Conservation (phyloP, 1,140 invertebrate genomes). For the Drosophila tani region DNA sequence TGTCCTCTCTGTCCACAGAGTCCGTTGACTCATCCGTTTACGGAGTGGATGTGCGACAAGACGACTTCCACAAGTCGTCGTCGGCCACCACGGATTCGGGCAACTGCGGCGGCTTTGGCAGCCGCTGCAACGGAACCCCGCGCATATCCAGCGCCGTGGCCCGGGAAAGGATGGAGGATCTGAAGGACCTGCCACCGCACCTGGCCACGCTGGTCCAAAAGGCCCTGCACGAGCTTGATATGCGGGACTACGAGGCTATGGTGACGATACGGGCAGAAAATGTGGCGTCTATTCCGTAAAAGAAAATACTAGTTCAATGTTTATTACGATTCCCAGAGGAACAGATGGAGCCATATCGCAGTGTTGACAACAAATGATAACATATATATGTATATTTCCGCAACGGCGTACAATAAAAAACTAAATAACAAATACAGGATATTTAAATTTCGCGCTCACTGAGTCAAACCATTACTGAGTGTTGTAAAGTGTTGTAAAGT, state of each 20-base stretch:
- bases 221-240: constrained; percentile 75
- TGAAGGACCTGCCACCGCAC: constrained; percentile 80
- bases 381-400: constrained; percentile 32
- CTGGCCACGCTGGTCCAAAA: constrained; percentile 77
- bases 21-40: constrained; percentile 81
- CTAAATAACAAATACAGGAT: background rate
- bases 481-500: background rate
- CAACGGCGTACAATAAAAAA: constrained; percentile 51
- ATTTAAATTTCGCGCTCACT: background rate
- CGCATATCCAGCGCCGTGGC: constrained; percentile 69
- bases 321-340: constrained; percentile 2
- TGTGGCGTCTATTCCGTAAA: constrained; percentile 44
- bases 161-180: constrained; percentile 72
- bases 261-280: constrained; percentile 67
- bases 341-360: constrained; percentile 41
- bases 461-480: background rate
- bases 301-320: constrained; percentile 44
- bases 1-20: constrained; percentile 77
- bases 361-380: constrained; percentile 32
- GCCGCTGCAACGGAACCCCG: constrained; percentile 52
- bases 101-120: constrained; percentile 53
- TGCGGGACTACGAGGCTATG: constrained; percentile 77
- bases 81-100: constrained; percentile 76
- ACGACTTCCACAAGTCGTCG: constrained; percentile 66
- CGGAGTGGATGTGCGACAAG: constrained; percentile 56